Base-by-base conservation (phyloP, 1,140 invertebrate genomes). In the Neodiprion virginianus region DNA sequence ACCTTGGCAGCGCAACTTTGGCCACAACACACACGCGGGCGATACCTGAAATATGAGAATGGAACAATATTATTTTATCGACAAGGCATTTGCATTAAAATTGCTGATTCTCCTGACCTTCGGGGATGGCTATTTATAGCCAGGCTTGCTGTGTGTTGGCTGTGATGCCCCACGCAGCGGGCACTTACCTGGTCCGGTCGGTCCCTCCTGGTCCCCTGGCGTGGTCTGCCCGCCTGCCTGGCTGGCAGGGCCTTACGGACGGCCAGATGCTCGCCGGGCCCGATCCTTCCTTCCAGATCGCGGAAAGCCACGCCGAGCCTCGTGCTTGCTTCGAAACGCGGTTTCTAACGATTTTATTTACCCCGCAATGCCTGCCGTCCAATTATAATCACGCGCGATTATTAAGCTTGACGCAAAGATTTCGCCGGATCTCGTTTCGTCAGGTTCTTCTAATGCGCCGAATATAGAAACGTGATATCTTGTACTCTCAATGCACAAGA, bases 51-150 rank as follows among this genome's bases (percentile, higher is more conserved):
- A 74, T 71, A 47, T 67, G 68, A 69, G 78, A 83, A 82, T 81
- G 74, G 74, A 79, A 73, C 76, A 72, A 81, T 81, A 83, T 82
- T 79, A 80, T 83, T 84, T 75, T 81, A 83, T 83, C 82, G 78
- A 80, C 78, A 77, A 70, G 14, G 76, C 78, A 85, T 85, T 85
- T 85, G 83, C 79, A 83, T 84, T 80, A 84, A 83, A 84, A 84
- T 72, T 83, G 77, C 79, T 78, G 79, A 83, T 83, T 83, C 82
- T 77, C 81, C 79, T 82, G 82, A 84, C 82, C 83, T 84, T 84
- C 82, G 79, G 74, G 28, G 53, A 61, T 76, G 77, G 74, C 76
- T 77, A 77, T 77, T 77, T 77, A 77, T 77, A 77, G 73, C 71
- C 67, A 47, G 21, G 67, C 67, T 47, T 68, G 65, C 21, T 5